Evolutionary conservation across 2,888 invertebrate genomes (phyloP).

Genomic region (Galeruca laticollis): DNA sequence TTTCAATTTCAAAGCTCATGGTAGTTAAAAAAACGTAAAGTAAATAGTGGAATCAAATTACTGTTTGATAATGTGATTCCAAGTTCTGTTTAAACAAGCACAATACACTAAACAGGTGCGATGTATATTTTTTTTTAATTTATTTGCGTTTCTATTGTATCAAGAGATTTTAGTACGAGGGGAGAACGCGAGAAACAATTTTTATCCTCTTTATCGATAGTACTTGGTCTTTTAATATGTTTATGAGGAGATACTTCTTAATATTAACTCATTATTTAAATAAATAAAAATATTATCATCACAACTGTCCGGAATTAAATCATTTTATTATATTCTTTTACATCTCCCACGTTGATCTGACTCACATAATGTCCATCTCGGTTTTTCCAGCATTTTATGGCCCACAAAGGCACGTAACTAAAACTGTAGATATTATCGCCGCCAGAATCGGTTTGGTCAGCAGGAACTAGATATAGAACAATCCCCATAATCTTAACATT

Average conservation of each 20-base stretch:
- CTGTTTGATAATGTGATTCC: not conserved
- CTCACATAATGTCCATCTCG: conserved; percentile 15
- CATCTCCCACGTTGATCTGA: conserved; percentile 23
- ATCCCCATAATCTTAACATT: conserved; percentile 14
- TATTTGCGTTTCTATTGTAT: not conserved
- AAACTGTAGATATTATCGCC: conserved; percentile 27
- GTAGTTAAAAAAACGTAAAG: not conserved
- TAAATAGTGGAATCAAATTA: not conserved
- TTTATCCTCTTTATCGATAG: no score
- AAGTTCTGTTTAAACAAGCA: not conserved
- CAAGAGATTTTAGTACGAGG: not conserved
- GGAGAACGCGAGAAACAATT: not conserved
- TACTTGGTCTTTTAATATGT: no score
- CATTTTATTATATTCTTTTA: not conserved
- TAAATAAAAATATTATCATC: no score
- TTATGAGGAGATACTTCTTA: no score
- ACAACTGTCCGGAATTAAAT: no score
- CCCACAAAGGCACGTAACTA: conserved; percentile 21
- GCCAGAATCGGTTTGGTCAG: conserved; percentile 23
- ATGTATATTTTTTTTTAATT: not conserved
- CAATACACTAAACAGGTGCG: not conserved
- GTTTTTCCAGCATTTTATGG: conserved; percentile 20
- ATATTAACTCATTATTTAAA: no score
- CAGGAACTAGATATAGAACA: conserved; percentile 26
- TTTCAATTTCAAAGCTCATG: conserved; percentile 1